Evolutionary conservation across 1,140 invertebrate genomes (phyloP).

Genomic region (Akabosia matsudoensis): DNA sequence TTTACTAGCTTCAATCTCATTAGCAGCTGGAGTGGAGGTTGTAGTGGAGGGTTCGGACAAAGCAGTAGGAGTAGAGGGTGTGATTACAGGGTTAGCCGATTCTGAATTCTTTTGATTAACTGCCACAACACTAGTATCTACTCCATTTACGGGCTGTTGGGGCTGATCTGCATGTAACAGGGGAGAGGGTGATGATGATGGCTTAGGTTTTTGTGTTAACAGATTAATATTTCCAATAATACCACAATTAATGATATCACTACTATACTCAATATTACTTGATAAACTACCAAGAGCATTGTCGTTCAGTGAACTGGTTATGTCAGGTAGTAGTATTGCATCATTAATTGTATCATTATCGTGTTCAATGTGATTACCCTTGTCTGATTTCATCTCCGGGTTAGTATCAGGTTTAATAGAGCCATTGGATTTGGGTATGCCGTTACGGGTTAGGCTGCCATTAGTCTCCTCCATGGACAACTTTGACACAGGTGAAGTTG

Average conservation of each 20-base stretch:
- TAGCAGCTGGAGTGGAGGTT: neutral
- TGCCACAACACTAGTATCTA: conserved; percentile 10
- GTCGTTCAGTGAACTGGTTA: no score
- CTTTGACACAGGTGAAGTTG: conserved; percentile 9
- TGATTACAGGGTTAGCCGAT: neutral
- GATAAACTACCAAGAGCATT: no score
- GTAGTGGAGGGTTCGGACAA: neutral
- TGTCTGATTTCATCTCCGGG: neutral
- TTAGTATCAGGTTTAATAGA: conserved; percentile 15
- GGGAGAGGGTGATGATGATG: neutral
- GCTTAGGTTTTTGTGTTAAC: neutral
- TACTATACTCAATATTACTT: no score
- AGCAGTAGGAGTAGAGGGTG: neutral
- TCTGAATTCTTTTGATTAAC: neutral
- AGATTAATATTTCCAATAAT: no score
- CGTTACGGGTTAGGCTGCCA: neutral
- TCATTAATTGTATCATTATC: no score
- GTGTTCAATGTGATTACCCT: conserved; percentile 4
- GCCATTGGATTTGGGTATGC: conserved; percentile 12
- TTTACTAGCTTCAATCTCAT: neutral
- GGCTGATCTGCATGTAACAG: neutral
- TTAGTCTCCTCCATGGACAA: neutral
- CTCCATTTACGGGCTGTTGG: neutral
- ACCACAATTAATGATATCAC: no score
- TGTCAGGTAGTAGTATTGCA: no score